A percentile compares a stretch with the other conserved stretches of the same genome.
Conservation (phyloP, 2,113 vertebrate genomes). For the Rana temporaria region DNA sequence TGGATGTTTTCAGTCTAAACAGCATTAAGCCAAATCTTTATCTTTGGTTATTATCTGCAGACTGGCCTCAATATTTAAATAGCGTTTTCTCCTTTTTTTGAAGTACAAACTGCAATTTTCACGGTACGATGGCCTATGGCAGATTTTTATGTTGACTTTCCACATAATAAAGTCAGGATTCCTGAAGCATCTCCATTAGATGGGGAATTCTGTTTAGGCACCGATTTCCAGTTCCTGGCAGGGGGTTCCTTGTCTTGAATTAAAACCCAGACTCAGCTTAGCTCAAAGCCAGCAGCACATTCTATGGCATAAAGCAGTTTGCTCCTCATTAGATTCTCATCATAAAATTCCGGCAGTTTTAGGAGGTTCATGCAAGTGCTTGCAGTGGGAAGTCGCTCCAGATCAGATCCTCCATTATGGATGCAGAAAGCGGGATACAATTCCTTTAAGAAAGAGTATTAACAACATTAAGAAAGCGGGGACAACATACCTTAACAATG, state of each 20-base stretch:
- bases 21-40: slow-evolving; percentile 74
- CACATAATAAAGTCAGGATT: slow-evolving; percentile 52
- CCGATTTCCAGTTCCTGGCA: slow-evolving; percentile 54
- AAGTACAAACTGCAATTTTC: slow-evolving; percentile 8
- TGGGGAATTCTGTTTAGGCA: slow-evolving; percentile 53
- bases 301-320: slow-evolving; percentile 97
- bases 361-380: slow-evolving; percentile 99
- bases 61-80: slow-evolving; percentile 67
- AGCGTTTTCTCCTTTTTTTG: slow-evolving; percentile 59
- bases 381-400: slow-evolving; percentile 94
- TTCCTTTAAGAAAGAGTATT: slow-evolving; percentile 77
- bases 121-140: slow-evolving; percentile 62
- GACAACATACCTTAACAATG: background rate
- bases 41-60: slow-evolving; percentile 86
- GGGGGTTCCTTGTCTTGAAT: slow-evolving; percentile 29
- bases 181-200: slow-evolving; percentile 61
- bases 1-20: slow-evolving; percentile 61
- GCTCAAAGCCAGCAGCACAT: slow-evolving; percentile 95
- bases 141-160: slow-evolving; percentile 60
- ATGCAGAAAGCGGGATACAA: slow-evolving; percentile 97
- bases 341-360: slow-evolving; percentile 95
- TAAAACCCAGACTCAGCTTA: slow-evolving; percentile 82
- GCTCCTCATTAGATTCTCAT: slow-evolving; percentile 89
- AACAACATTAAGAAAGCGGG: background rate
- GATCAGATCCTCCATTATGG: slow-evolving; percentile 92